These are phyloP conservation scores for Stenolophus ochropezus DNA, from an alignment of 2,888 invertebrate species.

Conservation along the genomic window DNA sequence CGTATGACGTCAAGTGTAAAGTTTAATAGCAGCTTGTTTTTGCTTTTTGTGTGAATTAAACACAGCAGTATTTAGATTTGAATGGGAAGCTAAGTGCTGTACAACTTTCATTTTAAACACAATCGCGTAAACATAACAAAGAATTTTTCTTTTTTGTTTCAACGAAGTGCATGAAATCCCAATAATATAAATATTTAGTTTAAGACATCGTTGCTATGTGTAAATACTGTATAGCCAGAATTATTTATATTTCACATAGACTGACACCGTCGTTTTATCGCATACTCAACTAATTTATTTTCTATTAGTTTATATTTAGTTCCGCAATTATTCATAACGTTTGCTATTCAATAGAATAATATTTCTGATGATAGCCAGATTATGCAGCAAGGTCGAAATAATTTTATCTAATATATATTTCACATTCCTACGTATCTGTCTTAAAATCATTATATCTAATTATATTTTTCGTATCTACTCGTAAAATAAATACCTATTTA, in stretches of 20 bases:
- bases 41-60: constrained; percentile 22
- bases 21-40: neutral
- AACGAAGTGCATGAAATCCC: constrained; percentile 25
- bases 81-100: constrained; percentile 16
- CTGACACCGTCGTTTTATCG: neutral
- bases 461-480: too few species aligned
- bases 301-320: neutral
- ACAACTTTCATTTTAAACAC: constrained; percentile 26
- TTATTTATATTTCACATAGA: constrained; percentile 28
- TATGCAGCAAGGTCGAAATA: neutral
- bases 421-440: neutral
- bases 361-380: neutral
- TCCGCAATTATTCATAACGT: constrained; percentile 8
- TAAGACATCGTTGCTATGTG: constrained; percentile 6
- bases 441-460: too few species aligned
- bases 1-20: neutral
- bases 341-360: constrained; percentile 9
- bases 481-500: too few species aligned
- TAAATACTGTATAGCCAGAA: constrained; percentile 26
- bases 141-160: constrained; percentile 28
- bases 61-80: constrained; percentile 15
- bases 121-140: constrained; percentile 35
- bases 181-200: constrained; percentile 41
- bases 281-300: constrained; percentile 11
- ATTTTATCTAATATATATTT: neutral